phyloP scores from a whole-genome alignment of 2,797 vertebrate species.

The Rhinichthys osculus region DNA sequence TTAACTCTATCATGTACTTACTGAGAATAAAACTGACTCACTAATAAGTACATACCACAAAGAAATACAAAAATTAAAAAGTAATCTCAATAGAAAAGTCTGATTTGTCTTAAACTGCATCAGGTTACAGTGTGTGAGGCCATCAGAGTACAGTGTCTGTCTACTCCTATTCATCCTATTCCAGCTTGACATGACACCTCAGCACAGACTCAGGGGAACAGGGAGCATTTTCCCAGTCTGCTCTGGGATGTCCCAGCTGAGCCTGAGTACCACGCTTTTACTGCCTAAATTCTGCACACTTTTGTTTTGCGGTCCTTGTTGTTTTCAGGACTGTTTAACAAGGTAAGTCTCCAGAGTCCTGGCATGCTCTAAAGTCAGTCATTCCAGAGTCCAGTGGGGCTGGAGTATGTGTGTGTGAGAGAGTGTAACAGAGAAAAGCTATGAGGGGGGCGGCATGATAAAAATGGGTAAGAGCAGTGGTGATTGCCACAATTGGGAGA shows the following conservation, averaged over 20 bases:
- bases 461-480: slow-evolving; percentile 67
- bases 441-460: background rate
- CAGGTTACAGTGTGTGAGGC: slow-evolving; percentile 6
- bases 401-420: background rate
- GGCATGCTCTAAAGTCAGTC: slow-evolving; percentile 77
- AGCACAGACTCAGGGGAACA: slow-evolving; percentile 28
- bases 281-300: slow-evolving; percentile 18
- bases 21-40: background rate
- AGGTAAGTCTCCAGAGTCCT: slow-evolving; percentile 76
- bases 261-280: slow-evolving; percentile 13
- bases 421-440: slow-evolving; percentile 23
- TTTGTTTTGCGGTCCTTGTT: slow-evolving; percentile 61
- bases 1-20: background rate
- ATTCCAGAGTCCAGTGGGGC: slow-evolving; percentile 68
- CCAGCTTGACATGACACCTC: slow-evolving; percentile 50
- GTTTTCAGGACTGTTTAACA: slow-evolving; percentile 79
- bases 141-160: slow-evolving; percentile 8
- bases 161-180: slow-evolving; percentile 17
- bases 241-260: slow-evolving; percentile 31
- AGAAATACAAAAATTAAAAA: background rate
- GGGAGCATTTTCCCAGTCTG: slow-evolving; percentile 33
- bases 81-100: background rate
- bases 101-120: slow-evolving; percentile 22
- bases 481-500: slow-evolving; percentile 81
- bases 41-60: background rate